Evolutionary conservation across 2,113 vertebrate genomes (phyloP).

Genomic region (Campylomormyrus numenius): DNA sequence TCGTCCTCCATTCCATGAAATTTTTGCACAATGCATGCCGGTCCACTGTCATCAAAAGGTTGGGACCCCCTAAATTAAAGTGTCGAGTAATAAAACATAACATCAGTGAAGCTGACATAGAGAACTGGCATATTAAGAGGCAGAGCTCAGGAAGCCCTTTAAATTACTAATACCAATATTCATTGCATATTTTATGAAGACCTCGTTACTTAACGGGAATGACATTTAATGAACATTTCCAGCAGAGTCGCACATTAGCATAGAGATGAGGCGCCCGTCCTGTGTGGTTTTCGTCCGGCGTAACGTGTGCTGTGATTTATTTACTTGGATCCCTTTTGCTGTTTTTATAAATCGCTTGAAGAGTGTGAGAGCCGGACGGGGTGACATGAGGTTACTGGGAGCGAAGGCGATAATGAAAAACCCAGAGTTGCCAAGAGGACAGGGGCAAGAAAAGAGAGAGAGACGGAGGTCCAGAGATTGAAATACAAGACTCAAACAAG

Average conservation of each 20-base stretch:
- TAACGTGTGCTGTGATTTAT: background rate
- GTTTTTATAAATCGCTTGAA: slow-evolving; percentile 7
- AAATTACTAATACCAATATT: slow-evolving; percentile 5
- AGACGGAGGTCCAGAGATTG: background rate
- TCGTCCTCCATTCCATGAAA: background rate
- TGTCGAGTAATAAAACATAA: background rate
- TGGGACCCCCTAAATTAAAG: background rate
- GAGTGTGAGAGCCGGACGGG: background rate
- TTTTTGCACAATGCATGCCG: background rate
- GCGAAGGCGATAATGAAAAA: slow-evolving; percentile 1
- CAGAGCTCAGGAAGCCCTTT: background rate
- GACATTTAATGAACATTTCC: slow-evolving; percentile 7
- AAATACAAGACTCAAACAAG: background rate
- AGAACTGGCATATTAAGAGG: background rate
- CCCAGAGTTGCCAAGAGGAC: background rate
- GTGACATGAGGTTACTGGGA: slow-evolving; percentile 11
- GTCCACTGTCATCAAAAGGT: background rate
- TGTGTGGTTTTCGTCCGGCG: background rate
- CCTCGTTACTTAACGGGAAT: background rate
- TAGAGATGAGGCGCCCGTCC: background rate
- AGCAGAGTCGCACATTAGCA: slow-evolving; percentile 6
- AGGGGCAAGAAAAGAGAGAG: background rate
- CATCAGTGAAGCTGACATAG: background rate
- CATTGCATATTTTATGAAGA: slow-evolving; percentile 9
- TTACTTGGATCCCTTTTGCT: background rate